These are phyloP conservation scores for Drosophila histrio DNA, from an alignment of 2,888 invertebrate species.

Conservation along the genomic window DNA sequence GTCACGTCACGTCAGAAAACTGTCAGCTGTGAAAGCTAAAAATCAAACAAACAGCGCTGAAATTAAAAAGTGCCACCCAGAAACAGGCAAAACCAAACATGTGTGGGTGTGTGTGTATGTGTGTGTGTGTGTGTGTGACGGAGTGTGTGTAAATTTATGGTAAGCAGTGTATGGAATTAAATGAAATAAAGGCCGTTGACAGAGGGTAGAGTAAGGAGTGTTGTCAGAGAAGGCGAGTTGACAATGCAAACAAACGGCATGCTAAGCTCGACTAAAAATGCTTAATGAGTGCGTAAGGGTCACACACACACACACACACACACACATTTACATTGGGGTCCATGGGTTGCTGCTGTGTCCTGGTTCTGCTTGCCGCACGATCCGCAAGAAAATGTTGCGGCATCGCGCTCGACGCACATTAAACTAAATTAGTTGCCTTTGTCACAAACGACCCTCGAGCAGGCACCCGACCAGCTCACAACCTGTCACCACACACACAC, in stretches of 20 bases:
- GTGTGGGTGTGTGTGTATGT: slow-evolving; percentile 31
- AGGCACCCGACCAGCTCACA: slow-evolving; percentile 21
- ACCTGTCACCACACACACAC: slow-evolving; percentile 34
- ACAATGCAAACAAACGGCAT: slow-evolving; percentile 75
- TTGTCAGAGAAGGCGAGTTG: slow-evolving; percentile 24
- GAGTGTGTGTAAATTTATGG: slow-evolving; percentile 51
- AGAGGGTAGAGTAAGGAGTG: neutral
- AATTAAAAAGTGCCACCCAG: slow-evolving; percentile 59
- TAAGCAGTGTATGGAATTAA: slow-evolving; percentile 23
- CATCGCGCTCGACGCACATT: slow-evolving; percentile 70
- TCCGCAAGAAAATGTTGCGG: slow-evolving; percentile 70
- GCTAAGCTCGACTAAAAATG: slow-evolving; percentile 78
- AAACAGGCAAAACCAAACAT: neutral
- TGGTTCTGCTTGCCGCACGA: slow-evolving; percentile 23
- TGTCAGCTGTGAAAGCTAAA: slow-evolving; percentile 76
- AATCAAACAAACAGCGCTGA: slow-evolving; percentile 72
- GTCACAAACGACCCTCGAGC: slow-evolving; percentile 74
- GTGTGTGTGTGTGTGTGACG: slow-evolving; percentile 38
- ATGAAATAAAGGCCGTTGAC: slow-evolving; percentile 18
- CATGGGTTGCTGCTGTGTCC: slow-evolving; percentile 1
- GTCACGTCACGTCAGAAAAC: slow-evolving; percentile 43
- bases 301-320: slow-evolving; percentile 11
- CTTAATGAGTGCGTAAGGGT: slow-evolving; percentile 71
- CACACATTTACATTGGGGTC: neutral
- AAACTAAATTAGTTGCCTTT: slow-evolving; percentile 79